Percentiles rank a stretch among this genome's conserved stretches.
phyloP scores from a whole-genome alignment of 2,888 invertebrate genomes.

The Lottia scabra region DNA sequence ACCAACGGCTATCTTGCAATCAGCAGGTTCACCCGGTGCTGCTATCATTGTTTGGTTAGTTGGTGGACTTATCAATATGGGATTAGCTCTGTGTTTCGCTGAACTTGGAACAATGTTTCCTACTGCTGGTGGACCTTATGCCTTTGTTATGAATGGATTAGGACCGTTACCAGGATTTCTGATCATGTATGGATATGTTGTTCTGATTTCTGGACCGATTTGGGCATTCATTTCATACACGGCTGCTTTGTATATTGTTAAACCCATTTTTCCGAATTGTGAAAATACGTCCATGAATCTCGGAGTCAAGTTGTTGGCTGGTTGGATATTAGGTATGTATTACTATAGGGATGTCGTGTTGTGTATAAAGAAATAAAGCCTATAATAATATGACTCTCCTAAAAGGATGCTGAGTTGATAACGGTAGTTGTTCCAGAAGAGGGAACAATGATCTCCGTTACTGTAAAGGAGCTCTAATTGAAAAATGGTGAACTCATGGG shows the following conservation, averaged over 20 bases:
- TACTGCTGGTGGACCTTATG: slow-evolving; percentile 85
- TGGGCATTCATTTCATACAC: slow-evolving; percentile 71
- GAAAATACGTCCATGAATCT: slow-evolving; percentile 38
- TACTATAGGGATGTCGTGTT: too few species aligned
- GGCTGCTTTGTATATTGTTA: slow-evolving; percentile 60
- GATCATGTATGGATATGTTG: slow-evolving; percentile 74
- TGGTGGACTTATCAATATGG: slow-evolving; percentile 82
- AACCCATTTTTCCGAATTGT: slow-evolving; percentile 55
- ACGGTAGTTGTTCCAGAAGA: too few species aligned
- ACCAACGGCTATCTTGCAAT: slow-evolving; percentile 89
- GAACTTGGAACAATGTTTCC: slow-evolving; percentile 85
- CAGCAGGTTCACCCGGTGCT: slow-evolving; percentile 91
- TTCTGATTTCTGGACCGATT: slow-evolving; percentile 65
- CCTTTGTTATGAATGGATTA: slow-evolving; percentile 72
- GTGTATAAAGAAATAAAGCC: not conserved
- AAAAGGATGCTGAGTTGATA: too few species aligned
- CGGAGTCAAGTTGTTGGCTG: slow-evolving; percentile 50
- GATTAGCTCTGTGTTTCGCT: slow-evolving; percentile 78
- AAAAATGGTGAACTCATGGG: too few species aligned
- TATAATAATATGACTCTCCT: not conserved
- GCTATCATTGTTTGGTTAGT: slow-evolving; percentile 95
- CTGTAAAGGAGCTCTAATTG: too few species aligned
- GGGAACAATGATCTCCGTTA: too few species aligned
- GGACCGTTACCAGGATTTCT: slow-evolving; percentile 71
- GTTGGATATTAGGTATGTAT: slow-evolving; percentile 55